These are phyloP conservation scores for Aelia acuminata DNA, from an alignment of 2,888 invertebrate species.

Conservation along the genomic window DNA sequence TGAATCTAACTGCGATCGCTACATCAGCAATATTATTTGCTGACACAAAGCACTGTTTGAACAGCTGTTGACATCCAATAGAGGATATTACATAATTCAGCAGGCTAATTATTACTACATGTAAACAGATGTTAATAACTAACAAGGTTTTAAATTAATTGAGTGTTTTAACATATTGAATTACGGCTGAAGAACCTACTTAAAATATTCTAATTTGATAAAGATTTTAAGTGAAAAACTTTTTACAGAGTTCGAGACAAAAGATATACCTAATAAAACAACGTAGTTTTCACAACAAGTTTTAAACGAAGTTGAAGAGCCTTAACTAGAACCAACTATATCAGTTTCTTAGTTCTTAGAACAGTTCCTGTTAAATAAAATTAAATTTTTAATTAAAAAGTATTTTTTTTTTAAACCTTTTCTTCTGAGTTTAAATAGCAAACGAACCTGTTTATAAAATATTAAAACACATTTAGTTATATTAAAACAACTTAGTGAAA, in stretches of 20 bases:
- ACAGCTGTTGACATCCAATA: background rate
- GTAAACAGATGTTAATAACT: background rate
- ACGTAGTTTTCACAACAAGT: background rate
- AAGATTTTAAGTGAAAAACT: no score
- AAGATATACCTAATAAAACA: background rate
- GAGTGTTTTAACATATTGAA: no score
- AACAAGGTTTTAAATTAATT: background rate
- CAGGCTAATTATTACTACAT: background rate
- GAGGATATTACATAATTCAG: background rate
- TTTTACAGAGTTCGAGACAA: background rate
- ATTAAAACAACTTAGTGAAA: no score
- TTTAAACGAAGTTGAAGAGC: background rate
- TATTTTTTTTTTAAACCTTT: no score
- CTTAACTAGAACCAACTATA: background rate
- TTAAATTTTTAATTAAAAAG: no score
- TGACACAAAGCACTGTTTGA: background rate
- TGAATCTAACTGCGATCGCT: background rate
- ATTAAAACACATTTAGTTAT: no score
- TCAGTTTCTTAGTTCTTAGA: background rate
- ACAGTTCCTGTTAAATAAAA: background rate
- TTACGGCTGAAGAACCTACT: no score
- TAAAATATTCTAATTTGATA: no score
- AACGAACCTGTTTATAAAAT: no score
- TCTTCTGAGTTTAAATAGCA: no score
- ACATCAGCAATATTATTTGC: background rate